phyloP scores from a whole-genome alignment of 2,797 vertebrate species.

The Philypnodon macrostomus region DNA sequence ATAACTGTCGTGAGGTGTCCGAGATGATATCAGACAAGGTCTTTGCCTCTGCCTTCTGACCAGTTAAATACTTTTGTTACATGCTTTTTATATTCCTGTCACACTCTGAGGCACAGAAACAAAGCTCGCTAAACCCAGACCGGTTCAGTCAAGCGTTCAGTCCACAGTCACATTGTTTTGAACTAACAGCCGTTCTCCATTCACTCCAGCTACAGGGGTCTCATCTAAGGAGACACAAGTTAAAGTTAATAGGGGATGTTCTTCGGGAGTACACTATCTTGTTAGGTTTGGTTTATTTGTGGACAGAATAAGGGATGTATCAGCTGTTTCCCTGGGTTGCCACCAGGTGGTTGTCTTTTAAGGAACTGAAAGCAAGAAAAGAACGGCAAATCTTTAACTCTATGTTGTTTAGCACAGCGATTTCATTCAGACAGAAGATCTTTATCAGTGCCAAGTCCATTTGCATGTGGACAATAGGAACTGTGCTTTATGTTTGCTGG shows the following conservation, averaged over 20 bases:
- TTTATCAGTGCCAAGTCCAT: conserved; percentile 32
- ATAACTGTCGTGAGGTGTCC: conserved; percentile 7
- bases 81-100: conserved; percentile 57
- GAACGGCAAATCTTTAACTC: conserved; percentile 32
- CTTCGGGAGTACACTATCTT: conserved; percentile 22
- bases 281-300: conserved; percentile 48
- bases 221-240: conserved; percentile 30
- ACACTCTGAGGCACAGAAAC: conserved; percentile 46
- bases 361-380: conserved; percentile 62
- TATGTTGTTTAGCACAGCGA: conserved; percentile 13
- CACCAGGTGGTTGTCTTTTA: conserved; percentile 77
- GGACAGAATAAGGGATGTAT: conserved; percentile 48
- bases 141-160: conserved; percentile 52
- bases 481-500: conserved; percentile 18
- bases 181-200: conserved; percentile 57
- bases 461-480: conserved; percentile 11
- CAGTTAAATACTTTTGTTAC: conserved; percentile 56
- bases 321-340: conserved; percentile 61
- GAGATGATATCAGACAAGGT: conserved; percentile 9
- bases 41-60: conserved; percentile 25
- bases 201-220: conserved; percentile 35
- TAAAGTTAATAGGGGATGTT: conserved; percentile 29
- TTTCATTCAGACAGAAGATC: conserved; percentile 29
- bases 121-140: conserved; percentile 48
- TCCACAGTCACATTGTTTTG: conserved; percentile 67